Evolutionary conservation across 2,888 invertebrate genomes (phyloP).

Genomic region (Hydroisotoma schaefferi): DNA sequence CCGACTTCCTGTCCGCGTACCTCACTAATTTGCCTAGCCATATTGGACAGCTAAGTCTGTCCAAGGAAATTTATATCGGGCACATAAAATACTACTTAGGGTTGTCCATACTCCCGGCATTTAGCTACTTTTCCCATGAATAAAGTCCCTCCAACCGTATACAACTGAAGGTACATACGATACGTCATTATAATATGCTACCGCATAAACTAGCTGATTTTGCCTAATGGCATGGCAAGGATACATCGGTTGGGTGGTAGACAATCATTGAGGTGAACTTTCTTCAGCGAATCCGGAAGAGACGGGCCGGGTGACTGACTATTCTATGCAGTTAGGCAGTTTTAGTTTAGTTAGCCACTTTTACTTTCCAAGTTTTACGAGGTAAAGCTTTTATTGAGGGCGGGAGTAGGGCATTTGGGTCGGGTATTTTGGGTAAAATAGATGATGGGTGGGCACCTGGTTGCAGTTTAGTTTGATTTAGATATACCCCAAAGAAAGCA

Average conservation of each 20-base stretch:
- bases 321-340: not conserved
- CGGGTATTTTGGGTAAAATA: constrained; percentile 15
- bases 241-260: not conserved
- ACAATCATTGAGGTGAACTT: not conserved
- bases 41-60: no score
- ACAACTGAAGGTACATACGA: no score
- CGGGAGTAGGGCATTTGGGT: constrained; percentile 20
- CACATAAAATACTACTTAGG: no score
- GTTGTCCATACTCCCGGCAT: not conserved
- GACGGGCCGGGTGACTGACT: constrained; percentile 9
- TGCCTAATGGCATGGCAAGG: no score
- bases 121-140: no score
- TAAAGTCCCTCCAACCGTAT: not conserved
- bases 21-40: constrained; percentile 5
- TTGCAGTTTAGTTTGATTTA: no score
- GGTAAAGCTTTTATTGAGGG: constrained; percentile 30
- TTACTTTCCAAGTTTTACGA: constrained; percentile 21
- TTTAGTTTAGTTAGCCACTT: no score
- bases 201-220: no score
- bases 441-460: constrained; percentile 23
- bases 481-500: no score
- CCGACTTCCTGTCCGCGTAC: constrained; percentile 9
- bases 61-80: no score
- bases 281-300: constrained; percentile 8
- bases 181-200: no score